Evolutionary conservation across 2,888 invertebrate species (phyloP).

Genomic region (Chaitophorus viminalis): DNA sequence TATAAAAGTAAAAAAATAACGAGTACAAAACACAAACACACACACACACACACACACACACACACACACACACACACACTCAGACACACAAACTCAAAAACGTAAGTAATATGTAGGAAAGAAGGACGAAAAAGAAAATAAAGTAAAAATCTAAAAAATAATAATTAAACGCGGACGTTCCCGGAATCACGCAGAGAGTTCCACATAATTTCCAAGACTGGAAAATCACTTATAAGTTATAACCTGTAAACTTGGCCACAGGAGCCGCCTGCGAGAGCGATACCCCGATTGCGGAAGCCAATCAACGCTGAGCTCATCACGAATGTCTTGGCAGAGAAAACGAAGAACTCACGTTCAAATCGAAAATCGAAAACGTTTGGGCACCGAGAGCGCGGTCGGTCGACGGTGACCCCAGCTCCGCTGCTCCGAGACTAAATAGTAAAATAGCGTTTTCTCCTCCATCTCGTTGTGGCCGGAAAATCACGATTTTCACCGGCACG

Average conservation of each 20-base stretch:
- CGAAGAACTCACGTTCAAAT: not conserved
- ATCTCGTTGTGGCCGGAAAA: not conserved
- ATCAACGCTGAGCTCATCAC: conserved; percentile 25
- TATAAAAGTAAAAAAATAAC: conserved; percentile 26
- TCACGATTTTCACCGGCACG: not conserved
- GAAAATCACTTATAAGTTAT: conserved; percentile 18
- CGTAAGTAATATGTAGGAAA: not conserved
- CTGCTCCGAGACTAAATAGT: too few species aligned
- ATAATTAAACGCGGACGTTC: not conserved
- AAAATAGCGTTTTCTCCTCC: not conserved
- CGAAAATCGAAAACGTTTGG: not conserved
- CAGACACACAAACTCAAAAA: not conserved
- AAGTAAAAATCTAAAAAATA: not conserved
- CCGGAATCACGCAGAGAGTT: not conserved
- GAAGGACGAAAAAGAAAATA: not conserved
- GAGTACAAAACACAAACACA: conserved; percentile 4
- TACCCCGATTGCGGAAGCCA: conserved; percentile 36
- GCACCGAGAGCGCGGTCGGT: not conserved
- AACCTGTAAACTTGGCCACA: conserved; percentile 54
- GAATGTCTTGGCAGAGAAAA: conserved; percentile 36
- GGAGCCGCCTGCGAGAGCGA: conserved; percentile 52
- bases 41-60: not conserved
- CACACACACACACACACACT: not conserved
- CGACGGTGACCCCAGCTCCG: not conserved
- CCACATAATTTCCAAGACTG: conserved; percentile 1